Percentiles rank a stretch among this genome's conserved stretches.
phyloP scores from a whole-genome alignment of 2,888 invertebrate species.

The Lydus trimaculatus region DNA sequence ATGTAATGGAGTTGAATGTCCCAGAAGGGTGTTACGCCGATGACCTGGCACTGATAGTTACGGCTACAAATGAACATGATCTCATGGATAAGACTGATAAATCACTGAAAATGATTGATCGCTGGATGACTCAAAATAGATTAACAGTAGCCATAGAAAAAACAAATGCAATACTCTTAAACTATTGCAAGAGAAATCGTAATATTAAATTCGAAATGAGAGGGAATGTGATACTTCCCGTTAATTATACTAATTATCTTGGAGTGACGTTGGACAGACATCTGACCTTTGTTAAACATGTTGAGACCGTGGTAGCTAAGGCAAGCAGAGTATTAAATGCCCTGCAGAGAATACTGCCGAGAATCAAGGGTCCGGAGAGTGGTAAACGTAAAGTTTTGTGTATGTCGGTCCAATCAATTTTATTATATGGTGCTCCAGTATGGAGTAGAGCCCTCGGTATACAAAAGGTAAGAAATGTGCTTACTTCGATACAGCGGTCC shows the following conservation, averaged over 20 bases:
- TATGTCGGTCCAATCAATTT: neutral
- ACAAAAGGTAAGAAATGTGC: neutral
- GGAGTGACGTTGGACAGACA: conserved; percentile 20
- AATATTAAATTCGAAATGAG: neutral
- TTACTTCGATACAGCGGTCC: conserved; percentile 18
- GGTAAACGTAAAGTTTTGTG: neutral
- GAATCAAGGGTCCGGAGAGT: conserved; percentile 3
- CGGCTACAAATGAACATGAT: neutral
- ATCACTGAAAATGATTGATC: neutral
- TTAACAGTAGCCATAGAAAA: conserved; percentile 17
- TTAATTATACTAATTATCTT: conserved; percentile 18
- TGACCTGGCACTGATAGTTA: conserved; percentile 22
- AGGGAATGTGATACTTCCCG: neutral
- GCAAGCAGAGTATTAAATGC: conserved; percentile 5
- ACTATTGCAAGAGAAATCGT: neutral
- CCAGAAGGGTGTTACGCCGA: conserved; percentile 22
- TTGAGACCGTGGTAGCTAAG: conserved; percentile 9
- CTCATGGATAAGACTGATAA: neutral
- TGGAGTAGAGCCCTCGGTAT: conserved; percentile 17
- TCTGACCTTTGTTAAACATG: conserved; percentile 10
- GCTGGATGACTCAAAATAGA: conserved; percentile 17
- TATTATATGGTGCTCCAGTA: conserved; percentile 31
- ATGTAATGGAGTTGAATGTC: conserved; percentile 5
- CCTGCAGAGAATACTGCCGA: conserved; percentile 18
- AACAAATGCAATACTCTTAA: neutral